A percentile compares a stretch with the other conserved stretches of the same genome.
phyloP scores from a whole-genome alignment of 2,113 vertebrate species.

The Vanacampus margaritifer region DNA sequence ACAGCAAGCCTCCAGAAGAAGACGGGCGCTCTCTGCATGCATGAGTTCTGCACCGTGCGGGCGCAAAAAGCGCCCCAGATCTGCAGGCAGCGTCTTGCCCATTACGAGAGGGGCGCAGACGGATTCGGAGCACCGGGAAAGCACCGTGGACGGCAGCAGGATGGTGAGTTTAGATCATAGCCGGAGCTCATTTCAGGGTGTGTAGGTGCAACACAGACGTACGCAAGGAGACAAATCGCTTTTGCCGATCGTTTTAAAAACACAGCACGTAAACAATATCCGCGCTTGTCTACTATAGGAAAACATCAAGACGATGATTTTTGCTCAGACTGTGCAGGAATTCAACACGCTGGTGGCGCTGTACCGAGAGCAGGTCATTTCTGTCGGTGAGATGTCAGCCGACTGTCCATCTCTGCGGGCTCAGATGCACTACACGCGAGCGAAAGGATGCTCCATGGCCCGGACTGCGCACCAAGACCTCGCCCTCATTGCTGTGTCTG shows the following conservation, averaged over 20 bases:
- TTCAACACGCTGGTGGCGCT: constrained; percentile 95
- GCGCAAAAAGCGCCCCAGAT: constrained; percentile 89
- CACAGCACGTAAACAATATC: neutral
- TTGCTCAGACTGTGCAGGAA: constrained; percentile 89
- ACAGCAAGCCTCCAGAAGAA: constrained; percentile 1
- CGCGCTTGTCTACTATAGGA: neutral
- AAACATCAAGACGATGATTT: constrained; percentile 14
- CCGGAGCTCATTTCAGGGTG: neutral
- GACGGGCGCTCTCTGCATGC: constrained; percentile 73
- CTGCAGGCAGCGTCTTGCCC: constrained; percentile 83
- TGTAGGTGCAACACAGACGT: constrained; percentile 14
- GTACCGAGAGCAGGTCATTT: constrained; percentile 93
- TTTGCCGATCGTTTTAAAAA: neutral
- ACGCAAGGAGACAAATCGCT: neutral
- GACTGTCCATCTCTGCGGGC: constrained; percentile 84
- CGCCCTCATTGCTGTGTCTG: constrained; percentile 86
- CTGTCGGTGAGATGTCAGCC: constrained; percentile 86
- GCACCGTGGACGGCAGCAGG: constrained; percentile 87
- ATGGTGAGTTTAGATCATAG: constrained; percentile 76
- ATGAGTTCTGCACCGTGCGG: constrained; percentile 95
- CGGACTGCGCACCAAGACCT: constrained; percentile 88
- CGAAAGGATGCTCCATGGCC: constrained; percentile 89
- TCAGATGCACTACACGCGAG: constrained; percentile 89
- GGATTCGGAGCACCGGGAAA: constrained; percentile 81
- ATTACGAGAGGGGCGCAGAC: constrained; percentile 74